phyloP scores from a whole-genome alignment of 2,888 invertebrate species.

The Chrysopilus asiliformis region DNA sequence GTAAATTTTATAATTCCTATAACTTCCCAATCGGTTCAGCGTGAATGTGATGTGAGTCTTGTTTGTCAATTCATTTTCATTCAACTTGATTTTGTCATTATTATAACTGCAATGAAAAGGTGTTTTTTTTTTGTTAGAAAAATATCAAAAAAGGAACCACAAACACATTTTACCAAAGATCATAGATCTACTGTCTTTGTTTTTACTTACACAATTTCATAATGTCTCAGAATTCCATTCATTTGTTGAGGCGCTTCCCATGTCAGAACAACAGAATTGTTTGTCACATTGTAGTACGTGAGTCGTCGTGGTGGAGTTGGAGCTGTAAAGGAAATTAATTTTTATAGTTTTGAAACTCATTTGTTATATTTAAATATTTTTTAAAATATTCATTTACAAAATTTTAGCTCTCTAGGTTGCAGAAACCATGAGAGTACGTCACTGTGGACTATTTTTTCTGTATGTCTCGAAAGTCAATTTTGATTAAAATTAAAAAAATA shows the following conservation, averaged over 20 bases:
- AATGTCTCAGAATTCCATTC: slow-evolving; percentile 62
- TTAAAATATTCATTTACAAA: no score
- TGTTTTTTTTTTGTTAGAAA: no score
- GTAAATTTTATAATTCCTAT: slow-evolving; percentile 52
- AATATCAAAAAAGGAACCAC: slow-evolving; percentile 1
- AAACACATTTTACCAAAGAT: no score
- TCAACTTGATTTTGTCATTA: slow-evolving; percentile 4
- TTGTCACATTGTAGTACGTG: slow-evolving; percentile 39
- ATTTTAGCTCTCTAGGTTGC: no score
- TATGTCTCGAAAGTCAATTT: no score
- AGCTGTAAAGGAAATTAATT: neutral
- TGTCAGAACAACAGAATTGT: slow-evolving; percentile 46
- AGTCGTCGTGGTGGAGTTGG: neutral
- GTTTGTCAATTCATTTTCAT: slow-evolving; percentile 9
- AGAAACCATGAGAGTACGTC: no score
- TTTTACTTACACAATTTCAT: slow-evolving; percentile 44
- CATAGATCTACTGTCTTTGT: no score
- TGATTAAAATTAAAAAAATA: no score
- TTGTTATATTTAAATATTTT: no score
- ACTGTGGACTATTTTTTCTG: no score
- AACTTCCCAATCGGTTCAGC: slow-evolving; percentile 39
- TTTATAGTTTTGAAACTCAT: no score
- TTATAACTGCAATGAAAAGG: no score
- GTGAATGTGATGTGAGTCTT: slow-evolving; percentile 20
- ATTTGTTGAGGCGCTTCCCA: slow-evolving; percentile 50